Percentiles rank a stretch among this genome's conserved stretches.
Conservation (phyloP, 2,797 vertebrate species). For the Carapus acus region DNA sequence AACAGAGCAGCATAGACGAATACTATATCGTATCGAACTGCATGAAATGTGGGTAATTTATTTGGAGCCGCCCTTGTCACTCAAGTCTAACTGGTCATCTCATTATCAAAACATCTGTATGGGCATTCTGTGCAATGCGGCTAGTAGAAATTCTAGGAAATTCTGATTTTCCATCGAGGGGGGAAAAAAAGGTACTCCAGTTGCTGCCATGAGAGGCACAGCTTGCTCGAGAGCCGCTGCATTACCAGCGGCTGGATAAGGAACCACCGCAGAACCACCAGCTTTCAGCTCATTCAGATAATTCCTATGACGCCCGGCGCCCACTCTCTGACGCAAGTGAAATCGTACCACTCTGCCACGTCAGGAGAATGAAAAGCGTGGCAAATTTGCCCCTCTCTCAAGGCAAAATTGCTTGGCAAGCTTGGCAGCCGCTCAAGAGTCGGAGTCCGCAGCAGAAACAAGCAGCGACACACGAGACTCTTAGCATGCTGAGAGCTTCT, state of each 20-base stretch:
- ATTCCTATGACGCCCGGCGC: constrained; percentile 46
- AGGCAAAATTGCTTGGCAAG: constrained; percentile 29
- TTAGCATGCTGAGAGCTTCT: not conserved
- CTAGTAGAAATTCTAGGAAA: too few species aligned
- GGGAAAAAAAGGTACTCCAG: too few species aligned
- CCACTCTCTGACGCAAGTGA: constrained; percentile 55
- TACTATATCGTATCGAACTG: too few species aligned
- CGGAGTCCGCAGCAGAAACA: constrained; percentile 12
- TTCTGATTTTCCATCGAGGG: too few species aligned
- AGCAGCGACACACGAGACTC: constrained; percentile 15
- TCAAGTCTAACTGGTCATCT: too few species aligned
- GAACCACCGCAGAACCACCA: constrained; percentile 47
- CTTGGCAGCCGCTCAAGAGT: constrained; percentile 19
- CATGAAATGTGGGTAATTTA: too few species aligned
- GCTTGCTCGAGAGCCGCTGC: constrained; percentile 45
- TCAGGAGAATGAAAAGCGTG: constrained; percentile 42
- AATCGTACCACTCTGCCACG: constrained; percentile 48
- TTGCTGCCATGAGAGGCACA: constrained; percentile 2
- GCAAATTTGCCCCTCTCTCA: constrained; percentile 35
- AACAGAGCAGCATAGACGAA: too few species aligned
- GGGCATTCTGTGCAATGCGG: too few species aligned
- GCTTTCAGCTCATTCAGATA: constrained; percentile 44
- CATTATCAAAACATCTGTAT: too few species aligned
- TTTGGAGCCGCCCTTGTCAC: too few species aligned
- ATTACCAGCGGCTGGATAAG: constrained; percentile 35